Evolutionary conservation across 2,797 vertebrate species (phyloP).

Genomic region (Caiman crocodilus): DNA sequence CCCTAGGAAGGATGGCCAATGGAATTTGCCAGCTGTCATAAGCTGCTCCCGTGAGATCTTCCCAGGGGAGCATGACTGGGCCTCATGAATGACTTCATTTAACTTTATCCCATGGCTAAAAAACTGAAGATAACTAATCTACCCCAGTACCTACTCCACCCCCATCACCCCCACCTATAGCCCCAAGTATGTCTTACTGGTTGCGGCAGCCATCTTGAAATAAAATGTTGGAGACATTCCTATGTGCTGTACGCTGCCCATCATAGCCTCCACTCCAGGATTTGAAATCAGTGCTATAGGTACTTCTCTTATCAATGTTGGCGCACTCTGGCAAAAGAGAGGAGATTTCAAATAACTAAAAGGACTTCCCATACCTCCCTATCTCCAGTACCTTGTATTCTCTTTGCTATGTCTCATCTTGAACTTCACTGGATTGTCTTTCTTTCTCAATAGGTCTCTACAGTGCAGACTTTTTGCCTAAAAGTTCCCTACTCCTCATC

Average conservation of each 20-base stretch:
- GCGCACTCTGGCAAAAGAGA: conserved; percentile 40
- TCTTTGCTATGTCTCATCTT: background rate
- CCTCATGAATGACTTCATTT: background rate
- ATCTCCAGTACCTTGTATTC: background rate
- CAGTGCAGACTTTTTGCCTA: background rate
- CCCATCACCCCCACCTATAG: background rate
- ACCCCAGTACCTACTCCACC: background rate
- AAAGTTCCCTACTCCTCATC: background rate
- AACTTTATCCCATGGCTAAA: background rate
- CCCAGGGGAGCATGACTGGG: background rate
- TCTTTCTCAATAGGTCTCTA: background rate
- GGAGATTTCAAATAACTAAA: background rate
- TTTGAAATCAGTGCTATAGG: conserved; percentile 50
- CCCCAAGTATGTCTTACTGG: conserved; percentile 45
- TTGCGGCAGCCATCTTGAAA: background rate
- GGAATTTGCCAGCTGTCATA: background rate
- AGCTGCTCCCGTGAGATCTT: background rate
- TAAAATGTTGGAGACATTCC: conserved; percentile 5
- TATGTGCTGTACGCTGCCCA: background rate
- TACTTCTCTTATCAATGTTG: conserved; percentile 5
- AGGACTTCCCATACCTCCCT: background rate
- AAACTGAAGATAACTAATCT: background rate
- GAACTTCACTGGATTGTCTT: accelerated
- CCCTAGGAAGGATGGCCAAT: background rate
- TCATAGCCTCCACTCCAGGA: accelerated